Evolutionary conservation across 2,888 invertebrate genomes (phyloP).

Genomic region (Cremastobaeus sp.): DNA sequence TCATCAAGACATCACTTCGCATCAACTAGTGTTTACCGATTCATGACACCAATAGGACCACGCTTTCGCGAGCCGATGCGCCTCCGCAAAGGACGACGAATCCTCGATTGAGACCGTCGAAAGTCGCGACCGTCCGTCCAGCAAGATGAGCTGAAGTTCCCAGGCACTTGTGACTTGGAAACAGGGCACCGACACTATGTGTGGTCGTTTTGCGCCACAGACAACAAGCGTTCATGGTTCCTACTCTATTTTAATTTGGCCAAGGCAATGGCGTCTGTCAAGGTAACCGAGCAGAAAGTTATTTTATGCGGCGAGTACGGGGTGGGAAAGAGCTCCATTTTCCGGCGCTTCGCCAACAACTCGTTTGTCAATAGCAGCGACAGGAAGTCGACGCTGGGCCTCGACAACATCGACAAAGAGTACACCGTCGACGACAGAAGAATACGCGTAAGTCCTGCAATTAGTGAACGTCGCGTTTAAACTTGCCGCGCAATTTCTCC

Average conservation of each 20-base stretch:
- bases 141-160: neutral
- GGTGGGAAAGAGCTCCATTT: slow-evolving; percentile 95
- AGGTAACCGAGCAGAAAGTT: slow-evolving; percentile 92
- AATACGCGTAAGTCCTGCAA: slow-evolving; percentile 83
- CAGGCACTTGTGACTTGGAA: neutral
- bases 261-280: slow-evolving; percentile 86
- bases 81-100: neutral
- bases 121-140: no score
- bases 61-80: neutral
- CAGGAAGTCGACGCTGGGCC: slow-evolving; percentile 91
- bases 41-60: neutral
- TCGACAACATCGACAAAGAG: slow-evolving; percentile 93
- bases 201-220: slow-evolving; percentile 19
- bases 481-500: no score
- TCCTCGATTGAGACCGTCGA: no score
- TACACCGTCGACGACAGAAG: slow-evolving; percentile 87
- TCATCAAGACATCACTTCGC: slow-evolving; percentile 8
- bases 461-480: no score
- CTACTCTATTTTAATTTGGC: slow-evolving; percentile 39
- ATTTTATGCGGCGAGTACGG: slow-evolving; percentile 97
- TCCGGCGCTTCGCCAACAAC: slow-evolving; percentile 93
- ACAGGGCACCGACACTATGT: neutral
- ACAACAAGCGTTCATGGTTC: slow-evolving; percentile 29
- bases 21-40: slow-evolving; percentile 39
- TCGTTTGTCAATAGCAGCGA: slow-evolving; percentile 91